phyloP scores from a whole-genome alignment of 2,113 vertebrate species.

The Nestor notabilis region DNA sequence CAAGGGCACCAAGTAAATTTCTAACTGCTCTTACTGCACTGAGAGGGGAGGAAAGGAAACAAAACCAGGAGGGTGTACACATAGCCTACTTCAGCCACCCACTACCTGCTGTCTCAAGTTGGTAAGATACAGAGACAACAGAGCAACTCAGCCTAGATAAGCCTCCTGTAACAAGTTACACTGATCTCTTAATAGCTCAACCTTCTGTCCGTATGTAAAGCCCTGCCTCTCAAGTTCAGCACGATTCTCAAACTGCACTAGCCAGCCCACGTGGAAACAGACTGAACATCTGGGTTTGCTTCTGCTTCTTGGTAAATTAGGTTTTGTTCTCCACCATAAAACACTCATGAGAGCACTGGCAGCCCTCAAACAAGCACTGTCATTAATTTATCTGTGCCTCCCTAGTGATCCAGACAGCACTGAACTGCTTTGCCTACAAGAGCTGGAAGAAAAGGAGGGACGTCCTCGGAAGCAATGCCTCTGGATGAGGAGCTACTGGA shows the following conservation, averaged over 20 bases:
- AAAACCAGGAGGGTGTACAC: background rate
- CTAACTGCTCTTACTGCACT: background rate
- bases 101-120: background rate
- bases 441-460: background rate
- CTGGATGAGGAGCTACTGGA: background rate
- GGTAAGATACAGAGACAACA: background rate
- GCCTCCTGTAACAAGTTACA: background rate
- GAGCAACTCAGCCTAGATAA: background rate
- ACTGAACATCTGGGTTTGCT: background rate
- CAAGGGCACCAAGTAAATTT: background rate
- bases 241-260: background rate
- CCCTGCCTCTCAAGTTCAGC: background rate
- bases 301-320: background rate
- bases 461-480: background rate
- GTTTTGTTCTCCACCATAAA: background rate
- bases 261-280: background rate
- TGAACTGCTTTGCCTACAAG: background rate
- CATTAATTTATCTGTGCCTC: background rate
- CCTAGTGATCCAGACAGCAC: background rate
- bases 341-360: background rate
- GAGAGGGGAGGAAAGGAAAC: background rate
- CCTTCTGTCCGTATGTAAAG: background rate
- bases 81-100: background rate
- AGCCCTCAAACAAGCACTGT: background rate
- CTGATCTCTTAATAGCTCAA: background rate